phyloP scores from a whole-genome alignment of 2,113 vertebrate genomes.

The Talpa occidentalis region DNA sequence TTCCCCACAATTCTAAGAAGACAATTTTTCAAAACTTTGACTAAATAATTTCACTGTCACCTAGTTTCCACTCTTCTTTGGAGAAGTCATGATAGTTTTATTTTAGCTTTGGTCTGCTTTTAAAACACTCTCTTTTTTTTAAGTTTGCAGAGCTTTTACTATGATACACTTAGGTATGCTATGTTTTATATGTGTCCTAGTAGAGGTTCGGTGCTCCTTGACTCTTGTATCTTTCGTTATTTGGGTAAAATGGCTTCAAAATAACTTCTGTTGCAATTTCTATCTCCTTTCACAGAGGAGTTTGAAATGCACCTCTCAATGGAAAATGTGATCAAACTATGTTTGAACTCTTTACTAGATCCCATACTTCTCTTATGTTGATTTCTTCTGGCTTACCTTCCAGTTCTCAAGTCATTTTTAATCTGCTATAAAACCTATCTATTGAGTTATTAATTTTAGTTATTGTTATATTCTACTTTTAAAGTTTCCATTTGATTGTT shows the following conservation, averaged over 20 bases:
- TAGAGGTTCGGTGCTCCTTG: neutral
- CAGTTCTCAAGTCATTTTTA: neutral
- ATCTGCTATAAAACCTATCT: neutral
- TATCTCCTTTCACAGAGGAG: neutral
- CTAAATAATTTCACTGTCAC: conserved; percentile 12
- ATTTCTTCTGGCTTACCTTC: conserved; percentile 10
- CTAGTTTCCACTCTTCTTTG: neutral
- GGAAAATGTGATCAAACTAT: conserved; percentile 20
- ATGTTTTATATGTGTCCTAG: neutral
- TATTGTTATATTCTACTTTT: neutral
- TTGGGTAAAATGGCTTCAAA: neutral
- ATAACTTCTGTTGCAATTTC: neutral
- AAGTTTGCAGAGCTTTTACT: neutral
- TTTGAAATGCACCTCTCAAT: neutral
- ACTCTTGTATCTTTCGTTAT: neutral
- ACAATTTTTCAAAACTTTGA: neutral
- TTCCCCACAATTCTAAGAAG: neutral
- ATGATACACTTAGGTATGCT: neutral
- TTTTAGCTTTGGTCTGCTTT: neutral
- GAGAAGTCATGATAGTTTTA: neutral
- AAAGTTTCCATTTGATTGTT: conserved; percentile 14
- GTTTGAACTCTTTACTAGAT: neutral
- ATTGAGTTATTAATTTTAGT: neutral
- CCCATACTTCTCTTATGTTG: neutral
- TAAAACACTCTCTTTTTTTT: neutral